Evolutionary conservation across 2,113 vertebrate genomes (phyloP).

Genomic region (Hippocampus barbouri): DNA sequence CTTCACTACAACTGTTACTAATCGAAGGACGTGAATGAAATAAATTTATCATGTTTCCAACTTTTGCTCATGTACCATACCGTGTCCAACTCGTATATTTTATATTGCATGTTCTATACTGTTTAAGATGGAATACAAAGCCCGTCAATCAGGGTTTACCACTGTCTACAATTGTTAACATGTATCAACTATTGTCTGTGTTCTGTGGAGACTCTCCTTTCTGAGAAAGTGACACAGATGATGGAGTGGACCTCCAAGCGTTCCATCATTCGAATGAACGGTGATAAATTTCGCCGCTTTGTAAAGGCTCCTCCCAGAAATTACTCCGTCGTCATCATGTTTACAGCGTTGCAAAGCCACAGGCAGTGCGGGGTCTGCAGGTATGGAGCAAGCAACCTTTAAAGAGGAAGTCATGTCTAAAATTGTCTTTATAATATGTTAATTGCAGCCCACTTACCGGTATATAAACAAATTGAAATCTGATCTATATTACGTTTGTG

Average conservation of each 20-base stretch:
- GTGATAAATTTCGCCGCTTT: conserved; percentile 93
- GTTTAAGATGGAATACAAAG: background rate
- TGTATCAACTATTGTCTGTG: conserved; percentile 8
- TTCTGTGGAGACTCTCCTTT: conserved; percentile 81
- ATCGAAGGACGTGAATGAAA: background rate
- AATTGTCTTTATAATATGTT: too few species aligned
- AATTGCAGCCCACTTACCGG: too few species aligned
- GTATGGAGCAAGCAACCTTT: conserved; percentile 61
- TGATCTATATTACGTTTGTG: too few species aligned
- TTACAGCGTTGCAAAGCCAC: conserved; percentile 94
- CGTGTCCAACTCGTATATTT: background rate
- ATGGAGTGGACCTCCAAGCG: conserved; percentile 94
- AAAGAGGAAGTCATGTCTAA: too few species aligned
- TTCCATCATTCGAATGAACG: conserved; percentile 90
- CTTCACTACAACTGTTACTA: background rate
- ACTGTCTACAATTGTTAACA: background rate
- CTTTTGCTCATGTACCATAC: background rate
- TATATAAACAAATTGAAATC: too few species aligned
- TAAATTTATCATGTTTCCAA: background rate
- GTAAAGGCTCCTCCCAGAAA: conserved; percentile 93
- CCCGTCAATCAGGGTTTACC: background rate
- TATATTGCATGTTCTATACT: background rate
- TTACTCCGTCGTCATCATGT: conserved; percentile 96
- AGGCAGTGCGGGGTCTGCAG: conserved; percentile 94
- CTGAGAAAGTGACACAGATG: conserved; percentile 92